Base-by-base conservation (phyloP, 1,140 invertebrate genomes). In the Temnothorax longispinosus region DNA sequence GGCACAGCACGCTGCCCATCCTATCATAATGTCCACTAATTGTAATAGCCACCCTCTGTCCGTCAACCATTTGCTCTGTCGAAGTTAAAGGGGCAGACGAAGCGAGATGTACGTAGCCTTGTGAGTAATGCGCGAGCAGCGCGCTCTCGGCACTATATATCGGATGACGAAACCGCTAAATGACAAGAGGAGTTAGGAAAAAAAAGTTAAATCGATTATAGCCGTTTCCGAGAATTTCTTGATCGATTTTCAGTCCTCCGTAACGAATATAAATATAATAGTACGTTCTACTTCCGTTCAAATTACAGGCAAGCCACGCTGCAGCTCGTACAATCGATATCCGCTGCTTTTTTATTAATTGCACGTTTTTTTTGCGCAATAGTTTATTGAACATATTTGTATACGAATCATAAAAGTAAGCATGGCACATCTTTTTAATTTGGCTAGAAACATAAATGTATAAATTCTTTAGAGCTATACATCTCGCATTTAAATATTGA, bases 1-100 rank as follows among this genome's bases (percentile, higher is more conserved):
- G 32, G 64, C 32, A 15, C 76, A 60, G 44, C 58, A 58, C 21
- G 71, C 50, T 64, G 41, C 72, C 82, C 89, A 65, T 87, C 60
- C 89, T 88, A 76, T 87, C 82, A 88, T 90, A 90, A 90, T 90
- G 89, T 90, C 86, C 86, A 82, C 89, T 90, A 90, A 90, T 90
- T 90, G 89, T 90, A 90, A 90, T 90, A 90, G 89, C 89, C 89
- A 90, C 77, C 89, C 89, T 90, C 60, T 69, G 64, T 87, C 71
- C 85, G 85, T 56, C 69, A 38, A 60, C 75, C 58, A 56, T 50
- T 32, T 74, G 38, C 71, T 6, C 60, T 38, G 60, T 78, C 86
- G 56, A 89, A 85, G 89, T 47, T 77, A 90, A 90, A 90, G 78
- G 72, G 38, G 50, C 75, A 27, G 18, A 35, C 50, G 44, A 54